Evolutionary conservation across 2,113 vertebrate genomes (phyloP).

Genomic region (Scalopus aquaticus): DNA sequence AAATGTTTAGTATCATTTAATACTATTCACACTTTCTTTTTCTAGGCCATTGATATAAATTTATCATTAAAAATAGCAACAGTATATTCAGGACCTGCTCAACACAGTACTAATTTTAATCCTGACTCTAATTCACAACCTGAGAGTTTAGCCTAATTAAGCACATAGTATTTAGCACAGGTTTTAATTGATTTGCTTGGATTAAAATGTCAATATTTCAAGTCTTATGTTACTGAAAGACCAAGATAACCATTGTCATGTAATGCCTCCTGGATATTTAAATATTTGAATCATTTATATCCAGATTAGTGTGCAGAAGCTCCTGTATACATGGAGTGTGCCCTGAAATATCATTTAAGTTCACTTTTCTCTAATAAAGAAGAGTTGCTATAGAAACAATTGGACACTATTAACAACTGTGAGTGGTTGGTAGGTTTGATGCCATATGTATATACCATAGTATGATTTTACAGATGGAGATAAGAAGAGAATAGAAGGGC

Average conservation of each 20-base stretch:
- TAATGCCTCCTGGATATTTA: background rate
- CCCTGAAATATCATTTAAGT: background rate
- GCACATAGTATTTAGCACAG: slow-evolving; percentile 79
- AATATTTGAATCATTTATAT: background rate
- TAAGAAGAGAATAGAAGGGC: background rate
- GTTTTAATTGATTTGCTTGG: slow-evolving; percentile 79
- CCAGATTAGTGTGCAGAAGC: background rate
- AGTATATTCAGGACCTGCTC: slow-evolving; percentile 46
- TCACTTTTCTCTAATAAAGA: slow-evolving; percentile 8
- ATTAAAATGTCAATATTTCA: slow-evolving; percentile 82
- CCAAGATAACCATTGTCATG: background rate
- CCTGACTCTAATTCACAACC: slow-evolving; percentile 73
- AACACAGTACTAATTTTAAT: slow-evolving; percentile 49
- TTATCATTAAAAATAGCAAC: slow-evolving; percentile 23
- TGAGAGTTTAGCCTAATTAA: slow-evolving; percentile 79
- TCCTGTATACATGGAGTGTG: background rate
- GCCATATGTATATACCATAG: background rate
- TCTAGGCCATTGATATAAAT: background rate
- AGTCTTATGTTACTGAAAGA: slow-evolving; percentile 72
- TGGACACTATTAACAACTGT: background rate
- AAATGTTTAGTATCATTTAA: slow-evolving; percentile 5
- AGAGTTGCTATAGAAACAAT: background rate
- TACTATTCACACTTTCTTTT: background rate
- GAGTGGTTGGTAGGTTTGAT: background rate
- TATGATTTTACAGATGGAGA: background rate